Evolutionary conservation across 2,797 vertebrate species (phyloP).

Genomic region (Adrianichthys oophorus): DNA sequence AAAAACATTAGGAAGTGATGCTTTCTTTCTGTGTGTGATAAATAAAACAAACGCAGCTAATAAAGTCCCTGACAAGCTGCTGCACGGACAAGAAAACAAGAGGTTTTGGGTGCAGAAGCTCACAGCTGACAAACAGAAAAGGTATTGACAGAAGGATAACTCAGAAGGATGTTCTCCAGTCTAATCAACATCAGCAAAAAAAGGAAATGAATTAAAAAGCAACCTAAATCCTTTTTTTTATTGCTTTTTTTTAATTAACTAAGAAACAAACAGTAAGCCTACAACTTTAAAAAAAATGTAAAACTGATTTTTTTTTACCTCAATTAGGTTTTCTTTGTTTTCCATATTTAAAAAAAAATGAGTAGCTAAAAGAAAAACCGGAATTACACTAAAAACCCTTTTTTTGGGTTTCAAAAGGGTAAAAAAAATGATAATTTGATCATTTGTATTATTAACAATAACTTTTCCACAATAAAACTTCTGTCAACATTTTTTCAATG

Average conservation of each 20-base stretch:
- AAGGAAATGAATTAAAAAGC: neutral
- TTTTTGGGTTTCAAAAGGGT: too few species aligned
- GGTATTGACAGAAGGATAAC: neutral
- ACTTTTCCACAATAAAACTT: too few species aligned
- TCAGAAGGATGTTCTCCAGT: neutral
- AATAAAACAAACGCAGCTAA: slow-evolving; percentile 6
- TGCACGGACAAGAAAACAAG: slow-evolving; percentile 1
- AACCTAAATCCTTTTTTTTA: neutral
- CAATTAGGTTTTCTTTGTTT: too few species aligned
- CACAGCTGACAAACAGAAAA: neutral
- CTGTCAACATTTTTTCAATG: too few species aligned
- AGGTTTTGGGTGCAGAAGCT: neutral
- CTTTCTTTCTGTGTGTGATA: slow-evolving; percentile 1
- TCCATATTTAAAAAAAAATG: too few species aligned
- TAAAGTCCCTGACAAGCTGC: neutral
- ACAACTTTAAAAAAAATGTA: too few species aligned
- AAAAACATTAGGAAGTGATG: slow-evolving; percentile 11
- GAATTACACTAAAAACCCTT: too few species aligned
- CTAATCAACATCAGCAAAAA: neutral
- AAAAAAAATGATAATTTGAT: too few species aligned
- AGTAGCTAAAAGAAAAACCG: too few species aligned
- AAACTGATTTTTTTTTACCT: too few species aligned
- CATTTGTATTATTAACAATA: too few species aligned
- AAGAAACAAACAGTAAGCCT: neutral
- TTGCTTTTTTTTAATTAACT: neutral